Conservation (phyloP, 2,888 invertebrate species). For the Chironomus riparius region DNA sequence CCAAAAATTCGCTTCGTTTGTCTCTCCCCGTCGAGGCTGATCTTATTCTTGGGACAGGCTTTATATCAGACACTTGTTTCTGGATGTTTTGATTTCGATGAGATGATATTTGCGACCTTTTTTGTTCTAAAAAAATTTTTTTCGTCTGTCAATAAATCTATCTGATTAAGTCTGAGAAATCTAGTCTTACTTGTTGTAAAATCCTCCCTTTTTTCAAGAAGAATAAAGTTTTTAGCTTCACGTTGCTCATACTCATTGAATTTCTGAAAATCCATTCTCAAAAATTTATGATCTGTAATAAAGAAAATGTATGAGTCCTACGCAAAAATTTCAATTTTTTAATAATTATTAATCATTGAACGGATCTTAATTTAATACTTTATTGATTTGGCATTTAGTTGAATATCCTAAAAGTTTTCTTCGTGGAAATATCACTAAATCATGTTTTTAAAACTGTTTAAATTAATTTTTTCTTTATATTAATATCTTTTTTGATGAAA, state of each 20-base stretch:
- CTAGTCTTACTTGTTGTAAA: background rate
- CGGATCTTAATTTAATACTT: no score
- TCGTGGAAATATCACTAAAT: no score
- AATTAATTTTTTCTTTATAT: no score
- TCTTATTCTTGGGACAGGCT: constrained; percentile 55
- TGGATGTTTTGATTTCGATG: background rate
- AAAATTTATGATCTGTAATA: background rate
- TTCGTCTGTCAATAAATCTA: background rate
- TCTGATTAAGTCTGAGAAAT: background rate
- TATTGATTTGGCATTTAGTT: no score
- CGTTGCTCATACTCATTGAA: constrained; percentile 17
- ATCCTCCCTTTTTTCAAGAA: background rate
- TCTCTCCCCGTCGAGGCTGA: constrained; percentile 82
- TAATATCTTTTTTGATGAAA: no score
- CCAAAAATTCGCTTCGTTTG: constrained; percentile 78
- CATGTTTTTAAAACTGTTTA: no score
- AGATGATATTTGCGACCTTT: background rate
- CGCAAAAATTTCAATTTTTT: no score
- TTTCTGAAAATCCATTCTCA: background rate
- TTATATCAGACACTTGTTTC: constrained; percentile 28
- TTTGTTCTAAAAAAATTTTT: background rate
- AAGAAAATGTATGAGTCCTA: no score
- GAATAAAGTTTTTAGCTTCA: constrained; percentile 7
- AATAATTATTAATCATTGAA: no score
- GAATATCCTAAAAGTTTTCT: no score